Evolutionary conservation across 2,113 vertebrate species (phyloP).

Genomic region (Pangasianodon hypophthalmus): DNA sequence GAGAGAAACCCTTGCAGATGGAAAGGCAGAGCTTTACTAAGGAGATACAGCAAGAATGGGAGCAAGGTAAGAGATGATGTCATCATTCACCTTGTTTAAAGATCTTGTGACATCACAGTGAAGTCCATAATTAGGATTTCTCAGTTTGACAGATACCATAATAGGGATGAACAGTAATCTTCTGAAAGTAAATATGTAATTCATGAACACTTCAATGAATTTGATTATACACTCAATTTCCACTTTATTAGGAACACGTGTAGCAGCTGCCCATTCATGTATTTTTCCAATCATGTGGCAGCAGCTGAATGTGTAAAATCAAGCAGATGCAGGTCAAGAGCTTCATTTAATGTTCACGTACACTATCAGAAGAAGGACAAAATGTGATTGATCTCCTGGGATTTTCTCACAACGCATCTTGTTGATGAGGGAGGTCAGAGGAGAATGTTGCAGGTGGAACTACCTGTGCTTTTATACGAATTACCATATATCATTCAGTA

Average conservation of each 20-base stretch:
- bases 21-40: constrained; percentile 1
- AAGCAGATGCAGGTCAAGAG: neutral
- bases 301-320: neutral
- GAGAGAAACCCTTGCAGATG: neutral
- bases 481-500: no score
- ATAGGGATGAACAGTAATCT: neutral
- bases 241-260: neutral
- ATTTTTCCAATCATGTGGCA: neutral
- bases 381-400: neutral
- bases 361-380: neutral
- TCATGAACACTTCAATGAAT: neutral
- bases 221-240: neutral
- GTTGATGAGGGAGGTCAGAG: neutral
- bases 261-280: neutral
- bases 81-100: neutral
- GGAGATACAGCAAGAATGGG: neutral
- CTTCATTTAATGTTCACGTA: neutral
- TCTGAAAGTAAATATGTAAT: neutral
- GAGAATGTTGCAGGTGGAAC: neutral
- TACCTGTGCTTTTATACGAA: no score
- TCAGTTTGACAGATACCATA: neutral
- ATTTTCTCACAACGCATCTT: neutral
- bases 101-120: neutral
- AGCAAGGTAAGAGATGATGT: constrained; percentile 64
- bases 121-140: no score